Conservation (phyloP, 2,113 vertebrate species). For the Terrapene triunguis region DNA sequence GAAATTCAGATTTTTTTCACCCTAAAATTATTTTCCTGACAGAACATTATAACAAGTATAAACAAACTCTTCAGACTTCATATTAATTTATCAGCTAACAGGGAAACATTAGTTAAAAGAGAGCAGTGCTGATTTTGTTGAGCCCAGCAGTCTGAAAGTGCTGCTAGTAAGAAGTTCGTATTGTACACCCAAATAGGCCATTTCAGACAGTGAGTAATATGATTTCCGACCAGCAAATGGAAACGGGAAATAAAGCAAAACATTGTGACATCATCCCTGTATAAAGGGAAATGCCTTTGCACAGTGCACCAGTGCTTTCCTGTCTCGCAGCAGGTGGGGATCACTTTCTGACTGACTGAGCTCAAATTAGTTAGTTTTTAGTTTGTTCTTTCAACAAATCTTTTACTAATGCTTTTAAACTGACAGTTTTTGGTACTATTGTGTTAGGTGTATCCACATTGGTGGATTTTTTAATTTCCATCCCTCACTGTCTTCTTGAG, state of each 20-base stretch:
- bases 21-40: conserved; percentile 41
- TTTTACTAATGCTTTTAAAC: not conserved
- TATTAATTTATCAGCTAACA: conserved; percentile 28
- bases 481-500: not conserved
- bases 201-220: not conserved
- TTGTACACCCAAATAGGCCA: not conserved
- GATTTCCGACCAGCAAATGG: conserved; percentile 46
- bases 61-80: conserved; percentile 37
- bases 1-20: conserved; percentile 61
- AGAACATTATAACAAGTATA: conserved; percentile 63
- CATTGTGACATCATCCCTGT: not conserved
- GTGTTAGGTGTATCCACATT: not conserved
- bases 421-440: not conserved
- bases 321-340: conserved; percentile 14
- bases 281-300: not conserved
- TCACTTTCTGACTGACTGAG: not conserved
- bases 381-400: not conserved
- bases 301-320: not conserved
- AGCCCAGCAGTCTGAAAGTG: not conserved
- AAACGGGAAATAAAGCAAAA: conserved; percentile 44
- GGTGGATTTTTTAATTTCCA: not conserved
- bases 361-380: not conserved
- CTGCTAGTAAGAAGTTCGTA: not conserved
- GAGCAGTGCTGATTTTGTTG: not conserved
- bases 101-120: conserved; percentile 13